Conservation (phyloP, 2,797 vertebrate species). For the Enteromius paludinosus region DNA sequence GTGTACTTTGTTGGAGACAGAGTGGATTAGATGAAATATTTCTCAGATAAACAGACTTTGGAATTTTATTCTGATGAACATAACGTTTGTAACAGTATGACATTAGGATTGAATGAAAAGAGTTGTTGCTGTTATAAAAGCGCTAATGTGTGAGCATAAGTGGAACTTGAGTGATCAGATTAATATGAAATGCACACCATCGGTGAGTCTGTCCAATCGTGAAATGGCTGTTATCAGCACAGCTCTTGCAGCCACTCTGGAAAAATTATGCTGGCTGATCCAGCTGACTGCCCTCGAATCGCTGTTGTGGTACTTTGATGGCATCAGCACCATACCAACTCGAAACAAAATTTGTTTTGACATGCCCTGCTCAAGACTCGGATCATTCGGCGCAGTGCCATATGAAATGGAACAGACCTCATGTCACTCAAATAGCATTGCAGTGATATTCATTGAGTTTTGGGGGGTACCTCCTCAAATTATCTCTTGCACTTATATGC, state of each 20-base stretch:
- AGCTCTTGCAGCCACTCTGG: too few species aligned
- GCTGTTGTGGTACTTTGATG: background rate
- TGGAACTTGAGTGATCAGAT: background rate
- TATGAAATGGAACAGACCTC: background rate
- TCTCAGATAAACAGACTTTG: background rate
- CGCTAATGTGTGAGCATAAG: background rate
- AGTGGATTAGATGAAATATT: background rate
- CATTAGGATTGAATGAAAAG: background rate
- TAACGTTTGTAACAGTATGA: background rate
- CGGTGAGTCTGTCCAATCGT: background rate
- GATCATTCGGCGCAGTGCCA: background rate
- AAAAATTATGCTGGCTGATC: background rate
- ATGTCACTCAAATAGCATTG: background rate
- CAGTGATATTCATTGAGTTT: background rate
- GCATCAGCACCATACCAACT: background rate
- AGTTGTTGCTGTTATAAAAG: slow-evolving; percentile 2
- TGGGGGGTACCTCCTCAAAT: background rate
- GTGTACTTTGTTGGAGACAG: background rate
- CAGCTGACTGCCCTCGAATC: background rate
- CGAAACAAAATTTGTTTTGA: background rate
- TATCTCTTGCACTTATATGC: background rate
- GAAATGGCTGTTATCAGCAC: background rate
- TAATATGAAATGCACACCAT: background rate
- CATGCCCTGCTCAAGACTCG: background rate
- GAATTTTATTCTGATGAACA: background rate